Percentiles rank a stretch among this genome's conserved stretches.
phyloP scores from a whole-genome alignment of 2,797 vertebrate species.

The Tarsius wallacei region DNA sequence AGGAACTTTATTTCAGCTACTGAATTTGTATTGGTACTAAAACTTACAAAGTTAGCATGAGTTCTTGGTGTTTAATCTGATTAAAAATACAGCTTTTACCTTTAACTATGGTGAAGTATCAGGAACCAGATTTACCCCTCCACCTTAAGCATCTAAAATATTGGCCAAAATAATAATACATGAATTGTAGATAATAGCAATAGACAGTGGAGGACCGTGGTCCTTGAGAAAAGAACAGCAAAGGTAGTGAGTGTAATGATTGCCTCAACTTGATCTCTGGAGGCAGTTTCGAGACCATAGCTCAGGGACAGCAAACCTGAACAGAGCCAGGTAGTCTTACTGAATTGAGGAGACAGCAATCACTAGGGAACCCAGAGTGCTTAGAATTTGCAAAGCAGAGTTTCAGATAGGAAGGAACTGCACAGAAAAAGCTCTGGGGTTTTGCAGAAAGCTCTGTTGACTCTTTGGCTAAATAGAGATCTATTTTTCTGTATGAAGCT shows the following conservation, averaged over 20 bases:
- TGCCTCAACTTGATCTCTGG: neutral
- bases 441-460: neutral
- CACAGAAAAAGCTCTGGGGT: neutral
- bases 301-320: neutral
- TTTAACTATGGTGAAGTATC: neutral
- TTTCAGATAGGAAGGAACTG: neutral
- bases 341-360: neutral
- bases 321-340: neutral
- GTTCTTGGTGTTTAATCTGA: slow-evolving; percentile 50
- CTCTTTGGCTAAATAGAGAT: neutral
- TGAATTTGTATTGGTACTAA: slow-evolving; percentile 40
- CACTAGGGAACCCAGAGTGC: neutral
- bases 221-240: slow-evolving; percentile 30
- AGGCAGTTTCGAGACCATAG: slow-evolving; percentile 24
- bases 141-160: slow-evolving; percentile 4
- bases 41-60: slow-evolving; percentile 21
- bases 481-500: neutral
- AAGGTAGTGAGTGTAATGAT: neutral
- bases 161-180: neutral
- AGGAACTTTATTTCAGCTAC: slow-evolving; percentile 65
- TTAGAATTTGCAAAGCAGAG: neutral
- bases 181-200: slow-evolving; percentile 27
- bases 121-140: neutral
- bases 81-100: slow-evolving; percentile 54
- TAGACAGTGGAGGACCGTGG: neutral